These are phyloP conservation scores for Chromobotia macracanthus DNA, from an alignment of 2,797 vertebrate genomes.

Conservation along the genomic window DNA sequence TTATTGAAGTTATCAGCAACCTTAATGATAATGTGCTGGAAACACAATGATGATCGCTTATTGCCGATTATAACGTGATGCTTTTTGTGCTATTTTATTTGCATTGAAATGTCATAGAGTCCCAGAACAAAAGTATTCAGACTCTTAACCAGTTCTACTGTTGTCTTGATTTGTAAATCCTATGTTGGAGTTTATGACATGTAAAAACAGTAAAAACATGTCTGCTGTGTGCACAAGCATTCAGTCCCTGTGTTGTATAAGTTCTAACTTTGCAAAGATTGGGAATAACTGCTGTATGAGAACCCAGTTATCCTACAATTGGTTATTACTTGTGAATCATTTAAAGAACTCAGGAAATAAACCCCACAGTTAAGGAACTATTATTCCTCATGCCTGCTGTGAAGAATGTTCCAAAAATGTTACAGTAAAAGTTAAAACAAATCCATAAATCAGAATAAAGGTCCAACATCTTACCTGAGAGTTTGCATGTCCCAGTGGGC, in stretches of 20 bases:
- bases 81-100: neutral
- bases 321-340: slow-evolving; percentile 14
- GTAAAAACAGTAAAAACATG: too few relatives aligned
- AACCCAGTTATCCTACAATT: neutral
- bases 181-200: neutral
- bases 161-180: neutral
- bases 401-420: slow-evolving; percentile 1
- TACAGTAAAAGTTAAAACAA: slow-evolving; percentile 11
- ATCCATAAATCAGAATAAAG: slow-evolving; percentile 3
- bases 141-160: neutral
- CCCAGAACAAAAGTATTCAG: neutral
- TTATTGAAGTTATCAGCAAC: neutral
- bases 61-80: neutral
- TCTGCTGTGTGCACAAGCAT: neutral
- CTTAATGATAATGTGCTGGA: neutral
- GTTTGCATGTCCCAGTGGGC: slow-evolving; percentile 13
- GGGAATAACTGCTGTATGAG: neutral
- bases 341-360: slow-evolving; percentile 20
- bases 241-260: neutral
- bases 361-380: slow-evolving; percentile 4
- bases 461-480: slow-evolving; percentile 2
- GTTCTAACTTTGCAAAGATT: slow-evolving; percentile 7
- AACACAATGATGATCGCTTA: neutral
- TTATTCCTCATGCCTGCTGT: slow-evolving; percentile 15
- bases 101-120: neutral